Evolutionary conservation across 2,888 invertebrate species (phyloP), one percentile per base, ranked within the genome.

Genomic region (Athripsodes cinereus): DNA sequence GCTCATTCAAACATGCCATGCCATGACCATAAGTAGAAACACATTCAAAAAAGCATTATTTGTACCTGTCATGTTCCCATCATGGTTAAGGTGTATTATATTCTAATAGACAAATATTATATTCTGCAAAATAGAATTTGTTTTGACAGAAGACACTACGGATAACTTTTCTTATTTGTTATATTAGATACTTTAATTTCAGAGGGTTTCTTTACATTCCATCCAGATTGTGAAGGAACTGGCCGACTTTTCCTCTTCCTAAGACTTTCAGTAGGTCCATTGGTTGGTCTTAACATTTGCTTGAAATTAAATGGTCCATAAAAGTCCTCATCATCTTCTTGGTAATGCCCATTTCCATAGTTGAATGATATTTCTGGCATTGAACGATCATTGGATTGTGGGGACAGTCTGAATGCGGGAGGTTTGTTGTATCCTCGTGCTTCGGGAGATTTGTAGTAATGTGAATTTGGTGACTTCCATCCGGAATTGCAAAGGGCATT

Each of bases 271-370:
- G 87, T 87, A 0, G 87, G 86, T 1, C 85, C 81, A 57, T 83
- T 73, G 1, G 86, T 85, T 0, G 85, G 85, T 62, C 84, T 72
- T 2, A 87, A 69, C 13, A 86, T 69, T 65, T 85, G 83, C 51
- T 86, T 78, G 67, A 87, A 87, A 66, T 87, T 81, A 69, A 85
- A 87, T 0, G 86, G 86, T 0, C 86, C 86, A 48, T 81, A 80
- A 10, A 79, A 78, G 64, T 84, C 83, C 63, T 82, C 81, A 16
- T 76, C 75, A 16, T 82, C 81, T 22, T 81, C 78, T 20, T 60
- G 64, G 10, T 65, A 60, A 26, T 58, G 57, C 11, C 59, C 64
- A n/a, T 65, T 67, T 2, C 63, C 61, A 22, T 48, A 48, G 22
- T 47, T 58, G 21, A 59, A 55, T 31, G 59, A 59, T 10, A 56